Base-by-base conservation (phyloP, 2,888 invertebrate genomes). In the Nomada goodeniana region DNA sequence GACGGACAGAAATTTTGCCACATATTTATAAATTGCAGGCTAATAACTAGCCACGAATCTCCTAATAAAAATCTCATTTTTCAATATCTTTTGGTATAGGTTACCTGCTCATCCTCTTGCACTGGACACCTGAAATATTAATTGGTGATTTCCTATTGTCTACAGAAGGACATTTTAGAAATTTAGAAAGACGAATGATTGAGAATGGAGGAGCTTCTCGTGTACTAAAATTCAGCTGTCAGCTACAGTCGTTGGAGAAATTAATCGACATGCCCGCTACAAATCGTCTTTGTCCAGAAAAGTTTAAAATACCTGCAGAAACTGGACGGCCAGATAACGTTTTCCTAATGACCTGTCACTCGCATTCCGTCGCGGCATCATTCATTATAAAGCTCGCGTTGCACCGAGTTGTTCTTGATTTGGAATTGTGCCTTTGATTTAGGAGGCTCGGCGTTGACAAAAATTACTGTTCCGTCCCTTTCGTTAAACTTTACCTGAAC, bases 231-330 rank as follows among this genome's bases (percentile, higher is more conserved):
- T 52, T 50, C 50, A 64, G 15, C 71, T 26, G 76, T 71, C 71
- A 57, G 29, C 9, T 10, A 20, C 59, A 72, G 42, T 23, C n/a
- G 7, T 26, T 7, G 47, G 10, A 20, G 23, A 61, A 67, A 75
- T 75, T 75, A 75, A 75, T 75, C 36, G 52, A 53, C 26, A 13
- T 23, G 36, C 13, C 26, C 4, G 59, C 44, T 26, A 23, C 72
- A 15, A 77, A 68, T 20, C 47, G n/a, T 65, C 65, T 60, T 77
- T 42, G 59, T 23, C 36, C 53, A n/a, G 59, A 4, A 50, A 77
- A 63, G 61, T 50, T 65, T 59, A 44, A 61, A 76, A 57, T 47
- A 53, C 26, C 44, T 4, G 44, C n/a, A 44, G 10, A 47, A 70
- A 13, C 11, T 29, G 26, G 18, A 61, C 29, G 29, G 15, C 29